Conservation (phyloP, 2,113 vertebrate genomes). For the Merops nubicus region DNA sequence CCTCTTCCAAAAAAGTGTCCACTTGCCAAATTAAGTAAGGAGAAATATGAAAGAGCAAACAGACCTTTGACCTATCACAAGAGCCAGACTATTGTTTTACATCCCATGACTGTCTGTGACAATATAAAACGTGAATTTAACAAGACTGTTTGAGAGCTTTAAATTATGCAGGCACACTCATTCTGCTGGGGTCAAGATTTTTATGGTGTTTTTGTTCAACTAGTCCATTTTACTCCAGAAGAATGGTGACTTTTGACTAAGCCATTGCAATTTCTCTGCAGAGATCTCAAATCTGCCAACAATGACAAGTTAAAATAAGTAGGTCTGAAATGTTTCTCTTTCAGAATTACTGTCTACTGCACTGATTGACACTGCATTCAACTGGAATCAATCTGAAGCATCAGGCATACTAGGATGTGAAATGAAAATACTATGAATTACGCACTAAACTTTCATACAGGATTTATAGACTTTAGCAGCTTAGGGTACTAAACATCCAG, state of each 20-base stretch:
- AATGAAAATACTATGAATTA: neutral
- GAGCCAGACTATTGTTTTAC: conserved; percentile 16
- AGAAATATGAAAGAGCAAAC: conserved; percentile 41
- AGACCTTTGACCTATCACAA: neutral
- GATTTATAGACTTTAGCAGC: neutral
- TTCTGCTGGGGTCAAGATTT: neutral
- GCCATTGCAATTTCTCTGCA: neutral
- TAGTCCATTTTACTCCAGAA: neutral
- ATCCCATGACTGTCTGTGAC: neutral
- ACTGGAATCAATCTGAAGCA: neutral
- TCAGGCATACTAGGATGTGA: neutral
- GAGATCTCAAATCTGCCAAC: neutral
- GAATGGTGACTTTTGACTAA: neutral
- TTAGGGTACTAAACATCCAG: neutral
- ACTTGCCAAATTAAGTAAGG: conserved; percentile 20
- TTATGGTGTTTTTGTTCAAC: neutral
- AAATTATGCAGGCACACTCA: neutral
- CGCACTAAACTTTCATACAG: neutral
- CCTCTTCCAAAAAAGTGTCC: neutral
- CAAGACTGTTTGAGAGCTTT: neutral
- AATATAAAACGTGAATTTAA: conserved; percentile 20
- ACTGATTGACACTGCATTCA: neutral
- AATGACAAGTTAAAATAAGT: neutral
- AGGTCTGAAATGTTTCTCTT: neutral
- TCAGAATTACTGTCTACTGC: neutral